Base-by-base conservation (phyloP, 2,888 invertebrate genomes). In the Eurois occulta region DNA sequence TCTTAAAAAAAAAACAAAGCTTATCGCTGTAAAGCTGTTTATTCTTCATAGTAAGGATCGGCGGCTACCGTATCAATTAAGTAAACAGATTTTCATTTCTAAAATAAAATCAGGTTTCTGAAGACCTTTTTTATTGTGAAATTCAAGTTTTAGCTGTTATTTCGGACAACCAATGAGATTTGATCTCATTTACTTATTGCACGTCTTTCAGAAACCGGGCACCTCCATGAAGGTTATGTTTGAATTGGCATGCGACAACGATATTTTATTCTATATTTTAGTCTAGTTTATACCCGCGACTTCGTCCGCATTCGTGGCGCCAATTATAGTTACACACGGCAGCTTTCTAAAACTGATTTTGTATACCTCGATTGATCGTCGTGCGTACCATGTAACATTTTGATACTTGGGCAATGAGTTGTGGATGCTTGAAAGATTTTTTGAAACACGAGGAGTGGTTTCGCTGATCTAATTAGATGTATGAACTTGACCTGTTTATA, bases 51-150 rank as follows among this genome's bases (percentile, higher is more conserved):
- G 18, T 71, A 78, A 55, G 10, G 48, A 64, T 74, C 32, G 35
- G 62, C 78, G 48, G 69, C 78, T 73, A 81, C 68, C 52, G 21
- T 67, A 48, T 38, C 7, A 35, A 32, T 18, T n/a, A n/a, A n/a
- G n/a, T 3, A 13, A 38, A 21, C 16, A 2, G 24, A 24, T 35
- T 18, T 18, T 38, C 16, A n/a, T 28, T 18, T 10, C 6, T 75
- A 4, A 3, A 35, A 24, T 43, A 11, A 58, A 55, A 28, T 7
- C 16, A 48, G 11, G 43, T 52, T 73, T 28, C 3, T 64, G 16
- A 62, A 43, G 2, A 16, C 8, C 35, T 38, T 48, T 16, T 52
- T 21, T n/a, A n/a, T n/a, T 32, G 11, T 46, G 3, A 32, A 62
- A 72, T n/a, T 7, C 11, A 24, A n/a, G 41, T 38, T 4, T 5